These are phyloP conservation scores for Trogon surrucura DNA, from an alignment of 2,113 vertebrate species.

Conservation along the genomic window DNA sequence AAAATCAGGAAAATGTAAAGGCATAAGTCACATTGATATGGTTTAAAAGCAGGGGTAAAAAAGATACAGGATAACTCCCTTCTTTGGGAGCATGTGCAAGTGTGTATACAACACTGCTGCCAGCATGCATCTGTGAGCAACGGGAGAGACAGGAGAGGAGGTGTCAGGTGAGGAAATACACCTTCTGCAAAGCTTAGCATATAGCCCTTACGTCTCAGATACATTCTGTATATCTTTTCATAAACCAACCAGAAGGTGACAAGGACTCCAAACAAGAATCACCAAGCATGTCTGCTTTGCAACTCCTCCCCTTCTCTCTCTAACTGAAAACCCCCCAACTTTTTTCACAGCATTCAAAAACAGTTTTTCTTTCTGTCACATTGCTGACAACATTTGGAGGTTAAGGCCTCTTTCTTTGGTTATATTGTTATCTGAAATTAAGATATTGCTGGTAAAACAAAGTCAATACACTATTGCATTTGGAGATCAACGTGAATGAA, in stretches of 20 bases:
- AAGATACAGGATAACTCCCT: not conserved
- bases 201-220: not conserved
- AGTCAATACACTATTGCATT: slow-evolving; percentile 33
- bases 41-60: slow-evolving; percentile 9
- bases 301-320: not conserved
- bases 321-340: not conserved
- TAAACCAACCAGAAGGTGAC: not conserved
- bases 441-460: slow-evolving; percentile 45
- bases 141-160: not conserved
- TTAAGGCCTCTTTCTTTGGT: slow-evolving; percentile 26
- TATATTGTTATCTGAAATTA: slow-evolving; percentile 26
- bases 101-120: not conserved
- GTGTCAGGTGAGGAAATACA: not conserved
- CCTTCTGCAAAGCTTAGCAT: not conserved
- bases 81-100: not conserved
- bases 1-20: not conserved
- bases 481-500: slow-evolving; percentile 42
- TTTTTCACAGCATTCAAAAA: not conserved
- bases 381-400: not conserved
- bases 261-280: not conserved
- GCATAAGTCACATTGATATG: not conserved
- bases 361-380: not conserved
- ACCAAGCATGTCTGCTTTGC: not conserved
- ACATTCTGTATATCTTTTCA: not conserved
- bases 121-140: slow-evolving; percentile 20